Conservation (phyloP, 2,888 invertebrate genomes). For the Tetragonula carbonaria region DNA sequence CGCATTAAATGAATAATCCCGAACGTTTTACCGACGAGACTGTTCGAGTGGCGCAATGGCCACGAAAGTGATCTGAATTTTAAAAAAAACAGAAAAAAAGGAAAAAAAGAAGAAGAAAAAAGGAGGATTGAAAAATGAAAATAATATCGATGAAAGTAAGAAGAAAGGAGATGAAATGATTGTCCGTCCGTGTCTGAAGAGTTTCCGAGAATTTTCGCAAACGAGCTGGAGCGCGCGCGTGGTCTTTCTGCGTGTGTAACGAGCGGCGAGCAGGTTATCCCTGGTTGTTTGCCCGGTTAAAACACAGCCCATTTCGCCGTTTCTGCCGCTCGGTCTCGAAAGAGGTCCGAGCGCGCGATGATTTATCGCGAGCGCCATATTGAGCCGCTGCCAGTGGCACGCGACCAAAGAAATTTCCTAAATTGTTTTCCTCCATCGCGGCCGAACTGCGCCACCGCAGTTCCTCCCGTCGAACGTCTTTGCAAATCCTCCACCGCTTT, state of each 20-base stretch:
- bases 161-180: slow-evolving; percentile 33
- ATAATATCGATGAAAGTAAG: background rate
- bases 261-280: slow-evolving; percentile 44
- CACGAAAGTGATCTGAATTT: slow-evolving; percentile 14
- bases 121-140: background rate
- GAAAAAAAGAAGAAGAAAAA: too few relatives aligned
- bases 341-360: slow-evolving; percentile 50
- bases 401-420: slow-evolving; percentile 50
- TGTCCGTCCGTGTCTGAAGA: slow-evolving; percentile 42
- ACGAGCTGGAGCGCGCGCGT: slow-evolving; percentile 39
- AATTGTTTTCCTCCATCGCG: slow-evolving; percentile 39
- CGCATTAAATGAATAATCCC: slow-evolving; percentile 35
- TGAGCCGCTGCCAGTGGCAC: slow-evolving; percentile 47
- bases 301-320: slow-evolving; percentile 49
- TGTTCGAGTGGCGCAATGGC: slow-evolving; percentile 21
- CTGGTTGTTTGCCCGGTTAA: slow-evolving; percentile 57
- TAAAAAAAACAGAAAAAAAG: background rate
- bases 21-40: slow-evolving; percentile 4
- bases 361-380: slow-evolving; percentile 65
- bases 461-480: background rate
- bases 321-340: slow-evolving; percentile 9
- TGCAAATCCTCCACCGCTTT: too few relatives aligned
- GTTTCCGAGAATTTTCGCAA: slow-evolving; percentile 60
- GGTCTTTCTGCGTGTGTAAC: slow-evolving; percentile 43
- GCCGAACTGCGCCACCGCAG: background rate